Conservation (phyloP, 2,113 vertebrate species). For the Prolemur simus region DNA sequence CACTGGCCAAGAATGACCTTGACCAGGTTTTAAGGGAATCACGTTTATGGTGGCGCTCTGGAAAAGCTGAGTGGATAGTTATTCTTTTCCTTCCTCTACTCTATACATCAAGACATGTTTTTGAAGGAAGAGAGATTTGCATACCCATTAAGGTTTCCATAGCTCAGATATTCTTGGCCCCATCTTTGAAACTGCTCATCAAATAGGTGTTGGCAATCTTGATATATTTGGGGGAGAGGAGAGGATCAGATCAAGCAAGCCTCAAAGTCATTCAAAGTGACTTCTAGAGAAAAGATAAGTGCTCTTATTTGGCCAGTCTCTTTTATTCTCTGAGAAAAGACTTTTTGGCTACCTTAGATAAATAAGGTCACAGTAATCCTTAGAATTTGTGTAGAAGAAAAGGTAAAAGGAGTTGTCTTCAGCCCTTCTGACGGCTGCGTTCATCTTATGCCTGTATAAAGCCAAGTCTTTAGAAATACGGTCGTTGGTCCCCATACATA, state of each 20-base stretch:
- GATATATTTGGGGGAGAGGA: neutral
- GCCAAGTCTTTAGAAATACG: constrained; percentile 9
- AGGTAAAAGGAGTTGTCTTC: neutral
- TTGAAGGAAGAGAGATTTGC: neutral
- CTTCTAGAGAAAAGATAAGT: neutral
- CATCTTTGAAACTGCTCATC: neutral
- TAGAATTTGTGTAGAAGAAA: neutral
- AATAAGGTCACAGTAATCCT: neutral
- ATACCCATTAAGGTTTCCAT: neutral
- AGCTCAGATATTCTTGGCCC: neutral
- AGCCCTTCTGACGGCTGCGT: neutral
- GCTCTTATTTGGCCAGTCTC: neutral
- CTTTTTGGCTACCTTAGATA: neutral
- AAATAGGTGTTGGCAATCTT: neutral
- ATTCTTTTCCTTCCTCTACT: neutral
- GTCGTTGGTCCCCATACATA: constrained; percentile 41
- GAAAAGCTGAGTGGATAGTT: neutral
- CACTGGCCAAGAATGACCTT: neutral
- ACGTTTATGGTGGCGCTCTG: neutral
- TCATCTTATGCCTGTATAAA: constrained; percentile 5
- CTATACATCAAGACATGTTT: neutral
- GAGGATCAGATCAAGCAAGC: neutral
- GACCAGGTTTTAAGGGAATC: neutral
- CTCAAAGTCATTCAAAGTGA: neutral
- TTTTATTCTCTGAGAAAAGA: neutral